Percentiles rank a stretch among this genome's conserved stretches.
Evolutionary conservation across 2,888 invertebrate species (phyloP).

Genomic region (Platycheirus rosarum): DNA sequence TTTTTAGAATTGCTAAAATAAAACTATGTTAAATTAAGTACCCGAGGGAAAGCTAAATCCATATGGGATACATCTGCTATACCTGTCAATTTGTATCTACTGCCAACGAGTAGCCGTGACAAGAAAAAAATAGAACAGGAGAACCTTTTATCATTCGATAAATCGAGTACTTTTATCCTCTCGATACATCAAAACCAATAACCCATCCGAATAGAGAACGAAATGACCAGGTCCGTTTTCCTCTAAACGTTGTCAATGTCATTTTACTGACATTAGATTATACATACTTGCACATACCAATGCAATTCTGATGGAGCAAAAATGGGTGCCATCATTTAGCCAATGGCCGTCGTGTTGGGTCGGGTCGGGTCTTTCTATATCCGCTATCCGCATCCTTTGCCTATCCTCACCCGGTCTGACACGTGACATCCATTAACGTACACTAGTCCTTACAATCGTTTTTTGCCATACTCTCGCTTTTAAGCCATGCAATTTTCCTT

Average conservation of each 20-base stretch:
- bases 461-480: slow-evolving; percentile 61
- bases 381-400: slow-evolving; percentile 9
- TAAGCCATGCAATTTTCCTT: slow-evolving; percentile 64
- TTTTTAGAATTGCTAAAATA: too few species aligned
- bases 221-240: slow-evolving; percentile 52
- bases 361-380: slow-evolving; percentile 1
- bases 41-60: too few species aligned
- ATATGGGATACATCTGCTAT: too few species aligned
- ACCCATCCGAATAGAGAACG: slow-evolving; percentile 40
- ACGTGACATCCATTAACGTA: slow-evolving; percentile 68
- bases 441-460: slow-evolving; percentile 47
- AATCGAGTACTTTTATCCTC: slow-evolving; percentile 36
- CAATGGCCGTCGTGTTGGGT: slow-evolving; percentile 10
- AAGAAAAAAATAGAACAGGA: too few species aligned
- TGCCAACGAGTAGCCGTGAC: too few species aligned
- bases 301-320: slow-evolving; percentile 25
- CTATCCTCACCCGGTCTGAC: slow-evolving; percentile 14
- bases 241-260: slow-evolving; percentile 60
- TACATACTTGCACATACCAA: background rate
- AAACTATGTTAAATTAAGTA: too few species aligned
- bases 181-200: slow-evolving; percentile 62
- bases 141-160: slow-evolving; percentile 46
- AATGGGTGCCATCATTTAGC: slow-evolving; percentile 38
- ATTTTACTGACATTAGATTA: slow-evolving; percentile 64
- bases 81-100: background rate